Percentiles rank a stretch among this genome's conserved stretches.
Conservation (phyloP, 2,113 vertebrate species). For the Anguilla japonica region DNA sequence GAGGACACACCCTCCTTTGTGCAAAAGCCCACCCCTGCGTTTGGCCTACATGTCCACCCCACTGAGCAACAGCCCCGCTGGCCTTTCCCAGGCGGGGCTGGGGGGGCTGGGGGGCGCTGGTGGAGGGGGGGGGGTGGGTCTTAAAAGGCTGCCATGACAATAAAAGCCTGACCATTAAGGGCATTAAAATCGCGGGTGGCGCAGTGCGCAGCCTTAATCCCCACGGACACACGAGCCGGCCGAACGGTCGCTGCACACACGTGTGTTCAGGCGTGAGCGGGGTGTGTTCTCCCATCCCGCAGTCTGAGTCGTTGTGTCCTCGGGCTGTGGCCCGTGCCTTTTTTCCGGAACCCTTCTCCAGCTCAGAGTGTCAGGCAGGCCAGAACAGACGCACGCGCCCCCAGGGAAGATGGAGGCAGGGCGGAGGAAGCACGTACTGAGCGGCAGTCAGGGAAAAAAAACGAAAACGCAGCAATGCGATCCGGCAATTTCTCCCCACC, state of each 20-base stretch:
- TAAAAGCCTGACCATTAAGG: slow-evolving; percentile 1
- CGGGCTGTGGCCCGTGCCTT: not conserved
- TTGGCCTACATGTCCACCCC: not conserved
- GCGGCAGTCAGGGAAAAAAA: not conserved
- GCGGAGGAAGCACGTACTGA: not conserved
- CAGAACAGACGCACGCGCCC: not conserved
- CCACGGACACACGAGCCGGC: not conserved
- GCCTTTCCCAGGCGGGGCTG: slow-evolving; percentile 9
- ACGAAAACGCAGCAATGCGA: not conserved
- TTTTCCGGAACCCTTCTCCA: not conserved
- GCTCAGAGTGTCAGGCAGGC: not conserved
- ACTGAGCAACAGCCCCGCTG: not conserved
- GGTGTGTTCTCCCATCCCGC: not conserved
- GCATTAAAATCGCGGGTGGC: not conserved
- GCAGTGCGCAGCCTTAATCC: not conserved
- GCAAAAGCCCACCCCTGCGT: not conserved
- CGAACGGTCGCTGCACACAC: not conserved
- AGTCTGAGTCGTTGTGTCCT: not conserved
- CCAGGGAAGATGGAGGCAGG: not conserved
- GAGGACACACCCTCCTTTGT: not conserved
- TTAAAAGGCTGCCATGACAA: not conserved
- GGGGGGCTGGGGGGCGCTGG: not conserved
- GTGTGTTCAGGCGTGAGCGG: not conserved
- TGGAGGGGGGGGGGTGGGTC: not conserved
- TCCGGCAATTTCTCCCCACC: not conserved